Percentiles rank a stretch among this genome's conserved stretches.
Evolutionary conservation across 2,888 invertebrate species (phyloP).

Genomic region (Melanophora roralis): DNA sequence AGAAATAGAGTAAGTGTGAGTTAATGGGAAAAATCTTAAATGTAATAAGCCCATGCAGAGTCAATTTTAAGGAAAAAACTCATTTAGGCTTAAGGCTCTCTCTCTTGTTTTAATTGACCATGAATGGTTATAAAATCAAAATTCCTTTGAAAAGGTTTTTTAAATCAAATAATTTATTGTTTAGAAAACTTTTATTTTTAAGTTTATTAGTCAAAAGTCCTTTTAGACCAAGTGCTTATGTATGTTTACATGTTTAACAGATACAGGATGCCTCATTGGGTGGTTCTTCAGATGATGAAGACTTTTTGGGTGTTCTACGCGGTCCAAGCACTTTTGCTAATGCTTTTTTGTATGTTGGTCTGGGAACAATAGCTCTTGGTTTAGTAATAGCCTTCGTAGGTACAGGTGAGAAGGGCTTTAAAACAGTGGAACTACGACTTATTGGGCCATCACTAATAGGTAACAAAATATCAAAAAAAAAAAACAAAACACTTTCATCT

Average conservation of each 20-base stretch:
- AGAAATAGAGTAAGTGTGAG: constrained; percentile 85
- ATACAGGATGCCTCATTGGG: constrained; percentile 91
- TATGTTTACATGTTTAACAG: constrained; percentile 76
- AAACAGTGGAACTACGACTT: constrained; percentile 89
- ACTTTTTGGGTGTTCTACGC: constrained; percentile 81
- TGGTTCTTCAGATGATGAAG: constrained; percentile 86
- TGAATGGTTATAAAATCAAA: background rate
- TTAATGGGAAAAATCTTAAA: background rate
- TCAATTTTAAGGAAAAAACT: background rate
- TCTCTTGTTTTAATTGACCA: no score
- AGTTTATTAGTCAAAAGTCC: background rate
- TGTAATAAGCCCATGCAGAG: background rate
- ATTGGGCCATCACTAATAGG: constrained; percentile 90
- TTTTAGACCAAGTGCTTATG: background rate
- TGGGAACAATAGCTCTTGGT: constrained; percentile 89
- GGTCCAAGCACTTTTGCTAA: constrained; percentile 90
- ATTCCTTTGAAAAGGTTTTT: background rate
- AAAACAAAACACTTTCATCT: constrained; percentile 41
- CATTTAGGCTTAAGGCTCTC: no score
- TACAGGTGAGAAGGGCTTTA: constrained; percentile 92
- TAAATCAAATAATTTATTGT: no score
- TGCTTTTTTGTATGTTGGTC: constrained; percentile 89
- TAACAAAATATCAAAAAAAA: constrained; percentile 54
- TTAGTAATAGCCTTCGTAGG: constrained; percentile 93
- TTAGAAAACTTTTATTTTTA: background rate